Conservation (phyloP, 2,888 invertebrate species). For the Lasioglossum marginatum region DNA sequence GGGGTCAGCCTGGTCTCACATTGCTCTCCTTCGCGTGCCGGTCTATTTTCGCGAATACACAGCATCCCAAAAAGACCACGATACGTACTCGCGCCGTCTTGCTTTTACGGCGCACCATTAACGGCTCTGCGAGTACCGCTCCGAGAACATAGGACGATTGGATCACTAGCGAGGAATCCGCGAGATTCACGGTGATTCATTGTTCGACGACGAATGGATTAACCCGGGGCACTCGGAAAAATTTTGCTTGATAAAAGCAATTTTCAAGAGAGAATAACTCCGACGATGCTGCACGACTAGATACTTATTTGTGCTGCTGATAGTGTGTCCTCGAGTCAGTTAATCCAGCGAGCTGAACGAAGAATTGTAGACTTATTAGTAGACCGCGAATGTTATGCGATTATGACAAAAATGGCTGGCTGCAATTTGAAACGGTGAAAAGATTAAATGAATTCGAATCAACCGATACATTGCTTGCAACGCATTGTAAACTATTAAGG, state of each 20-base stretch:
- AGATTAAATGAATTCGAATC: too few species aligned
- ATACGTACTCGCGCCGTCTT: slow-evolving; percentile 61
- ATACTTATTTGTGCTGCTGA: background rate
- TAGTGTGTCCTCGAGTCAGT: background rate
- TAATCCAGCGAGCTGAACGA: background rate
- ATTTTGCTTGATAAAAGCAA: background rate
- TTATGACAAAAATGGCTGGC: background rate
- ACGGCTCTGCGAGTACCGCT: slow-evolving; percentile 66
- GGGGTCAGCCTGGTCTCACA: slow-evolving; percentile 45
- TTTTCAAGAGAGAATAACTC: background rate
- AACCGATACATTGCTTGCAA: too few species aligned
- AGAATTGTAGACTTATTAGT: background rate
- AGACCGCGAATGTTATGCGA: background rate
- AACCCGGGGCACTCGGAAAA: background rate
- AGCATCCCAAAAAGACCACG: slow-evolving; percentile 76
- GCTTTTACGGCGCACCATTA: slow-evolving; percentile 73
- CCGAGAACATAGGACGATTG: slow-evolving; percentile 72
- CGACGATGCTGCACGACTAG: background rate
- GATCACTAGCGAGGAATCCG: slow-evolving; percentile 26
- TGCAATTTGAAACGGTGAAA: background rate
- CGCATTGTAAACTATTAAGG: too few species aligned
- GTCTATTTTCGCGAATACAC: slow-evolving; percentile 76
- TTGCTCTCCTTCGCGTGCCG: slow-evolving; percentile 76
- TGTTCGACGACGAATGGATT: background rate
- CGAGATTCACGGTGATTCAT: slow-evolving; percentile 17